phyloP scores from a whole-genome alignment of 2,797 vertebrate genomes.

The Peromyscus nudipes region DNA sequence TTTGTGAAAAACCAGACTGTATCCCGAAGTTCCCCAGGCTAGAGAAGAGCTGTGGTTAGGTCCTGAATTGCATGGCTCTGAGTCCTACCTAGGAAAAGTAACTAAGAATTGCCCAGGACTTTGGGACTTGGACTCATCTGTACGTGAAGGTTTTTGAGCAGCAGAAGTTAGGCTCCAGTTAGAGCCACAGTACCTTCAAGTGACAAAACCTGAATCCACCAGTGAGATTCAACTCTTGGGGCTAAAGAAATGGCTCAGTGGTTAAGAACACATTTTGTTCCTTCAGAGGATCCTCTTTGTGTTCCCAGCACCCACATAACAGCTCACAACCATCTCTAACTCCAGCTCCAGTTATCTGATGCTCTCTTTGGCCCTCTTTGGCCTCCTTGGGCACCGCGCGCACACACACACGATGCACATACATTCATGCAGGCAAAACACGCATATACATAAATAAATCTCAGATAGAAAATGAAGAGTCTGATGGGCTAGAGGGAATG shows the following conservation, averaged over 20 bases:
- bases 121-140: background rate
- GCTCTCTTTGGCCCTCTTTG: background rate
- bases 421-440: background rate
- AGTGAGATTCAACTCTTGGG: background rate
- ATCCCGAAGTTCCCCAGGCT: background rate
- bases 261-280: background rate
- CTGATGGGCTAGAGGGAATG: background rate
- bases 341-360: background rate
- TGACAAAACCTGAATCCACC: background rate
- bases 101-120: background rate
- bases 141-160: background rate
- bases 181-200: slow-evolving; percentile 8
- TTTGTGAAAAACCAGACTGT: background rate
- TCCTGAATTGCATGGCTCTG: background rate
- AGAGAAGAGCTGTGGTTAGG: background rate
- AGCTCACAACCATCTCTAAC: background rate
- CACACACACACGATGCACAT: no score
- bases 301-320: background rate
- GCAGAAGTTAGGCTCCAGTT: background rate
- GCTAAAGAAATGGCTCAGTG: background rate
- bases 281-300: background rate
- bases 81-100: background rate
- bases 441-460: background rate
- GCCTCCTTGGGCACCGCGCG: background rate
- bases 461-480: background rate